Evolutionary conservation across 2,113 vertebrate species (phyloP).

Genomic region (Microcebus ravelobensis): DNA sequence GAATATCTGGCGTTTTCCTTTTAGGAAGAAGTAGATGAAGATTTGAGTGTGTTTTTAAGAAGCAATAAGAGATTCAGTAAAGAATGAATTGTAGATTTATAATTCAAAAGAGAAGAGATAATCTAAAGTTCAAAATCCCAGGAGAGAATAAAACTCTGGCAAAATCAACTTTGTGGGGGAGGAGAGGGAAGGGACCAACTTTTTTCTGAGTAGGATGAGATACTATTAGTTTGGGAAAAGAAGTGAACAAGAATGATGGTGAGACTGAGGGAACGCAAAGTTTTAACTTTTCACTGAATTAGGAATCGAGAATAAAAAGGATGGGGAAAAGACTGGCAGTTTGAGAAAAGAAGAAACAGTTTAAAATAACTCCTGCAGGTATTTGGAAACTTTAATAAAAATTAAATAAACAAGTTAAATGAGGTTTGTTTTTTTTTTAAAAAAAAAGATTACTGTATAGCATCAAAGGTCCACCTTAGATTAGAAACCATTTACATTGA

Average conservation of each 20-base stretch:
- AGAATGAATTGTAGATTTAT: not conserved
- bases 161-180: not conserved
- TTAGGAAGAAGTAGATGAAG: not conserved
- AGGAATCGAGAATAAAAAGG: not conserved
- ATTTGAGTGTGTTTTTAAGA: not conserved
- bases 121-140: not conserved
- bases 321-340: not conserved
- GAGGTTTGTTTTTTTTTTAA: not conserved
- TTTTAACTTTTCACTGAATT: not conserved
- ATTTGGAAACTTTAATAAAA: constrained; percentile 22
- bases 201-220: not conserved
- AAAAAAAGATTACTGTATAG: not conserved
- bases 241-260: not conserved
- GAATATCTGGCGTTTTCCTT: not conserved
- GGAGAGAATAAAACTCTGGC: not conserved
- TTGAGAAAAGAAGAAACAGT: not conserved
- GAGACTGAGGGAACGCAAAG: not conserved
- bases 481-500: not conserved
- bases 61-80: not conserved
- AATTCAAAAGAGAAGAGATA: not conserved
- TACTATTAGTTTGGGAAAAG: not conserved
- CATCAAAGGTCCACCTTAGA: not conserved
- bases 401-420: not conserved
- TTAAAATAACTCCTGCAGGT: not conserved
- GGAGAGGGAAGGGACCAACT: accelerated